phyloP scores from a whole-genome alignment of 2,888 invertebrate species.

The Ferdinandea cuprea region DNA sequence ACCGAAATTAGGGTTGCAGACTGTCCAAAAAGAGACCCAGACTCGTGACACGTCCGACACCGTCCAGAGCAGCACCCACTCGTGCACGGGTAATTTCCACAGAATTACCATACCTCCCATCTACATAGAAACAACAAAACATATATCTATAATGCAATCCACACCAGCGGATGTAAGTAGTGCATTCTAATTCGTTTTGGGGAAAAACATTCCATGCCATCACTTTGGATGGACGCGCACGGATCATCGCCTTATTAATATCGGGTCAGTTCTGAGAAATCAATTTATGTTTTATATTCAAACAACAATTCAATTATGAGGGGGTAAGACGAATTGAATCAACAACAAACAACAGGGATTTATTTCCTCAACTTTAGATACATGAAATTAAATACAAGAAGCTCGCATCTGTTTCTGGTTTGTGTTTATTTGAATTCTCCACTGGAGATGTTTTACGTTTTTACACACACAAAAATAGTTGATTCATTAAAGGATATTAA shows the following conservation, averaged over 20 bases:
- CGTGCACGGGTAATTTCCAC: slow-evolving; percentile 43
- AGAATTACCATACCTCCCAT: slow-evolving; percentile 50
- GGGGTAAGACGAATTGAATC: slow-evolving; percentile 40
- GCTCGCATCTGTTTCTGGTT: slow-evolving; percentile 21
- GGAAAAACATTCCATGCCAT: slow-evolving; percentile 39
- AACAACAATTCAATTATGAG: slow-evolving; percentile 4
- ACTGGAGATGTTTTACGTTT: neutral
- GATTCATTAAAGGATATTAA: slow-evolving; percentile 65
- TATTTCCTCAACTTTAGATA: slow-evolving; percentile 25
- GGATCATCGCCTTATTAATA: slow-evolving; percentile 42
- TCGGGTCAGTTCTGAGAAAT: slow-evolving; percentile 39
- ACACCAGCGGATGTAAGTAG: slow-evolving; percentile 30
- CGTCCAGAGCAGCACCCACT: slow-evolving; percentile 52
- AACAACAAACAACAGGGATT: slow-evolving; percentile 31
- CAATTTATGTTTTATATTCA: slow-evolving; percentile 5
- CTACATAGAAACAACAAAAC: neutral
- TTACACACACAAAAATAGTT: neutral
- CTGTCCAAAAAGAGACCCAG: slow-evolving; percentile 10
- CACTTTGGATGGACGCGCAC: slow-evolving; percentile 27
- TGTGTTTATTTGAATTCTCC: slow-evolving; percentile 50
- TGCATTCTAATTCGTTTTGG: slow-evolving; percentile 49
- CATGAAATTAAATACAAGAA: slow-evolving; percentile 4
- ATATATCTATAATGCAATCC: slow-evolving; percentile 24
- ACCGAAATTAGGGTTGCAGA: slow-evolving; percentile 59
- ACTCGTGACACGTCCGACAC: slow-evolving; percentile 50